Base-by-base conservation (phyloP, 2,888 invertebrate genomes). In the Sphecodes monilicornis region DNA sequence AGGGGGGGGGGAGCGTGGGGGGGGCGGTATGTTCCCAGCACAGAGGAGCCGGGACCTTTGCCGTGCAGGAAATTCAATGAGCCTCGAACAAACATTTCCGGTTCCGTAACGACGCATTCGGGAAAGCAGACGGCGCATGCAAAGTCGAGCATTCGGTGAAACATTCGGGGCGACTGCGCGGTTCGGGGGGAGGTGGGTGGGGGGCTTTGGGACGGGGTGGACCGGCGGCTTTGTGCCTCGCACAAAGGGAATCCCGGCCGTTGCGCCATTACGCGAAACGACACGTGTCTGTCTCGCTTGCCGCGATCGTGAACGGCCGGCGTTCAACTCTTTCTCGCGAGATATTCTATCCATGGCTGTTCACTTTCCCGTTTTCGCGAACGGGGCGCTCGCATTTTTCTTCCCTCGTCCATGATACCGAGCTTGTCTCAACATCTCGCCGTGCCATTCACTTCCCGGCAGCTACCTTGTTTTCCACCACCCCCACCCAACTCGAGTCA, bases 11-110 rank as follows among this genome's bases (percentile, higher is more conserved):
- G 2, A 26, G 60, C 2, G 1, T 1, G 5, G 60, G 2, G 16
- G 16, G 16, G 60, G 2, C 5, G 60, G 26, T 1, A 60, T n/a
- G 74, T 43, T 26, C 66, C 66, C 36, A 60, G 39, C 64, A 64
- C 70, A 16, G 43, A 66, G 43, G 36, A 43, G 50, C 39, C 22
- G 69, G 69, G 73, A 82, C 87, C 79, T 89, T 88, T 73, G 89
- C 75, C 77, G 75, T 68, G 79, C 80, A 64, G 85, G 79, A 84
- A 88, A 89, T 85, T 89, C 86, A 89, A 89, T 89, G 89, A 89
- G 90, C 85, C 90, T 84, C 88, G 77, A 88, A 85, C 86, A 89
- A 89, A 89, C 90, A 84, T 88, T 89, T 86, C 89, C 86, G 85
- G 77, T 86, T 85, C 80, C 80, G 82, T 89, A 88, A 89, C 90